A percentile compares a stretch with the other conserved stretches of the same genome.
phyloP scores from a whole-genome alignment of 2,888 invertebrate species.

The Euzetes globulus region DNA sequence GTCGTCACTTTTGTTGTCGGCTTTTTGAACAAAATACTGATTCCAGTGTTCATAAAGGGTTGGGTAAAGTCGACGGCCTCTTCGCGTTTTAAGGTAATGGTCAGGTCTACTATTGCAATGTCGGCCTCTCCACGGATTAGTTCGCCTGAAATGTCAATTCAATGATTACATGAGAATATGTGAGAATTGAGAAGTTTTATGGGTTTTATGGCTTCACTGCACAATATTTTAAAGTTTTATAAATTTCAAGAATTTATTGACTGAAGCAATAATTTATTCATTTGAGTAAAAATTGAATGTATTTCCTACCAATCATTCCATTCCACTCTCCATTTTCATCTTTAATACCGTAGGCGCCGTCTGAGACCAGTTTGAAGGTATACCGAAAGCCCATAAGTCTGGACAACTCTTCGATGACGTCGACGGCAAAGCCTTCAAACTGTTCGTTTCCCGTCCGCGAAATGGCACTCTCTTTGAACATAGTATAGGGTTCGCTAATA shows the following conservation, averaged over 20 bases:
- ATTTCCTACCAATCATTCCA: conserved; percentile 39
- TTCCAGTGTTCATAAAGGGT: conserved; percentile 57
- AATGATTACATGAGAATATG: neutral
- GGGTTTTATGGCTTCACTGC: no score
- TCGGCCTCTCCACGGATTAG: conserved; percentile 46
- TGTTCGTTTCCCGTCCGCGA: conserved; percentile 61
- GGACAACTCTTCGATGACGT: conserved; percentile 66
- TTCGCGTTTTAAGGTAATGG: conserved; percentile 53
- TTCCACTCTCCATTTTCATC: conserved; percentile 40
- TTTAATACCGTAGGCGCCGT: conserved; percentile 61
- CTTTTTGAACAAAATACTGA: conserved; percentile 79
- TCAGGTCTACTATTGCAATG: conserved; percentile 54
- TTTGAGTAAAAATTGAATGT: neutral
- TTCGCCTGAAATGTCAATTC: conserved; percentile 12
- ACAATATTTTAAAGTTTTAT: neutral
- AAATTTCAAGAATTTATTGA: neutral
- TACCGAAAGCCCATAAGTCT: conserved; percentile 72
- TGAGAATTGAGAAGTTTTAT: no score
- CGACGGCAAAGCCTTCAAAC: conserved; percentile 72
- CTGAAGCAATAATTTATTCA: neutral
- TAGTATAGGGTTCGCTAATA: conserved; percentile 73
- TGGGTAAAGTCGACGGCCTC: conserved; percentile 52
- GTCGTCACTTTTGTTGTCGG: conserved; percentile 76
- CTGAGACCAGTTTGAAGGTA: conserved; percentile 68
- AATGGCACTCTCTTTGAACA: conserved; percentile 60